Percentiles rank a stretch among this genome's conserved stretches.
Evolutionary conservation across 2,797 vertebrate species (phyloP).

Genomic region (Pseudochirops cupreus): DNA sequence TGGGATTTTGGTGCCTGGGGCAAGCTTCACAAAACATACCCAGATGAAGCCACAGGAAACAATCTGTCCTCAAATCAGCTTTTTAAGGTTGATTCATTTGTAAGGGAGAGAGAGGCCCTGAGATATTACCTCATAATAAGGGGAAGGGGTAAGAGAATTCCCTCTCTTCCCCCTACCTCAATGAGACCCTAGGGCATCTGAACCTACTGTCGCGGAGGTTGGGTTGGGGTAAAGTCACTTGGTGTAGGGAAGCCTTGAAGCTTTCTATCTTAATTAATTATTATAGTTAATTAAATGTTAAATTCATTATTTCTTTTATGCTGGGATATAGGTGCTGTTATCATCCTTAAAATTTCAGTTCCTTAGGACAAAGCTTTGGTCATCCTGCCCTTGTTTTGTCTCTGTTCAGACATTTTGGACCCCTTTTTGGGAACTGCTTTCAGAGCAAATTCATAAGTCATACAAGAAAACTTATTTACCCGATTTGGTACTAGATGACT

Average conservation of each 20-base stretch:
- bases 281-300: not conserved
- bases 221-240: not conserved
- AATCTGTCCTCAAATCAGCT: not conserved
- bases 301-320: not conserved
- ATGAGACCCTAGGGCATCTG: not conserved
- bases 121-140: not conserved
- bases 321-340: not conserved
- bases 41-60: not conserved
- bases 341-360: not conserved
- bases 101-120: not conserved
- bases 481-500: slow-evolving; percentile 67
- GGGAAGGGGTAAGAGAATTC: not conserved
- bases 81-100: not conserved
- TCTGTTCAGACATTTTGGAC: slow-evolving; percentile 35
- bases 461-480: slow-evolving; percentile 68
- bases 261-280: not conserved
- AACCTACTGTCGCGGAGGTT: not conserved
- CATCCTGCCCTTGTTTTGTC: not conserved
- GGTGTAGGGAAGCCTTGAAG: not conserved
- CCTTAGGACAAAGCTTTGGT: not conserved
- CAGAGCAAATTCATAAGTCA: slow-evolving; percentile 62
- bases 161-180: not conserved
- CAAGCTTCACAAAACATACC: not conserved
- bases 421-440: slow-evolving; percentile 59
- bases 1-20: not conserved